Base-by-base conservation (phyloP, 2,888 invertebrate genomes). In the Apeira syringaria region DNA sequence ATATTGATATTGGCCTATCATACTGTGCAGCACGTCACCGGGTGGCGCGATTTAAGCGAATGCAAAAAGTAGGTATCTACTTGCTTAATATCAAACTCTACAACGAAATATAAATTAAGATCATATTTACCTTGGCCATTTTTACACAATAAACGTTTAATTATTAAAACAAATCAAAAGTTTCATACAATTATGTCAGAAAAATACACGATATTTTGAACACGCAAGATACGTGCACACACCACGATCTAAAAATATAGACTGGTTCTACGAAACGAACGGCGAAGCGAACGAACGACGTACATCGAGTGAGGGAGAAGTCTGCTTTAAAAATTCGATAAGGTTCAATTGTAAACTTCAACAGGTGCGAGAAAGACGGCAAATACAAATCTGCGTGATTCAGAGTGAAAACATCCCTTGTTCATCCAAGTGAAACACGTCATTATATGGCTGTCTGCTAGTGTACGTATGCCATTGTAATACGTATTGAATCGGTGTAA, bases 51-150 rank as follows among this genome's bases (percentile, higher is more conserved):
- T 73, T 57, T 46, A 31, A 22, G 30, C 35, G 34, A 46, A 58
- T 56, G 60, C 53, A 64, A 63, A 63, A 60, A 30, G 30, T 27
- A 5, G 30, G 20, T 40, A 50, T 47, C 47, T 40, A 33, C 17
- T 28, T 40, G 31, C 17, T 28, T 28, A 52, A 54, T 20, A 43
- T 20, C 6, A 24, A 5, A 4, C 9, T 9, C 2, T 9, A 8
- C 1, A 24, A 9, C 2, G 7, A 8, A 24, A 0, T 9, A 8
- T 7, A 2, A 3, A 7, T 20, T 7, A 20, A 20, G 5, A 24
- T 2, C 3, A 36, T 50, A 54, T 49, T 85, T 86, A 87, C 87
- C 88, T 87, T 85, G 5, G 88, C 85, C 87, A 87, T 85, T 48
- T 54, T 64, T 59, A 60, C 53, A 53, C 47, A 46, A 53, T 52